Percentiles rank a stretch among this genome's conserved stretches.
phyloP scores from a whole-genome alignment of 2,113 vertebrate genomes.

The Apaloderma vittatum region DNA sequence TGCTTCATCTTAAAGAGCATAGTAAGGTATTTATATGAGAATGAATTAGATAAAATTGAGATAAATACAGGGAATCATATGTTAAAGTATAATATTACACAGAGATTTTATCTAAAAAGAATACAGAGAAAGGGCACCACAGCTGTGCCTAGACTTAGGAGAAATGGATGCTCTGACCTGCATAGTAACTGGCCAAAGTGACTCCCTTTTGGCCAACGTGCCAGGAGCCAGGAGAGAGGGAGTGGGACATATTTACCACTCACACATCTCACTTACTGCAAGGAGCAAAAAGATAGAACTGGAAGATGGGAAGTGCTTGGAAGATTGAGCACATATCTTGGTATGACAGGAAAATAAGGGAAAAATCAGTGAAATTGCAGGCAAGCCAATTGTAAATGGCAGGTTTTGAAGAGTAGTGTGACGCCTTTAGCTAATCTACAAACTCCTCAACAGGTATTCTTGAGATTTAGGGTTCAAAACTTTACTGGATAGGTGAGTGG shows the following conservation, averaged over 20 bases:
- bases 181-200: background rate
- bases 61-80: background rate
- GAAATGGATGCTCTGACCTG: background rate
- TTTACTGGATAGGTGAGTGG: background rate
- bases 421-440: background rate
- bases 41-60: background rate
- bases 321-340: background rate
- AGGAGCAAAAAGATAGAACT: background rate
- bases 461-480: background rate
- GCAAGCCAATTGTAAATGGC: background rate
- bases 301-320: background rate
- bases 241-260: background rate
- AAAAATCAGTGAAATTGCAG: background rate
- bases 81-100: background rate
- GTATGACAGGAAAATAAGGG: background rate
- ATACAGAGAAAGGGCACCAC: background rate
- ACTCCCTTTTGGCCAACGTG: background rate
- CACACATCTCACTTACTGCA: background rate
- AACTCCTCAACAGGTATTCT: background rate
- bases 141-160: background rate
- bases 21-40: background rate
- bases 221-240: background rate
- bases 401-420: background rate
- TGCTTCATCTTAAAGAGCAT: background rate
- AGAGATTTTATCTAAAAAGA: background rate